Evolutionary conservation across 92 coral and sea anemone genomes (phyloP).

Genomic region (Parazoanthus darwini): DNA sequence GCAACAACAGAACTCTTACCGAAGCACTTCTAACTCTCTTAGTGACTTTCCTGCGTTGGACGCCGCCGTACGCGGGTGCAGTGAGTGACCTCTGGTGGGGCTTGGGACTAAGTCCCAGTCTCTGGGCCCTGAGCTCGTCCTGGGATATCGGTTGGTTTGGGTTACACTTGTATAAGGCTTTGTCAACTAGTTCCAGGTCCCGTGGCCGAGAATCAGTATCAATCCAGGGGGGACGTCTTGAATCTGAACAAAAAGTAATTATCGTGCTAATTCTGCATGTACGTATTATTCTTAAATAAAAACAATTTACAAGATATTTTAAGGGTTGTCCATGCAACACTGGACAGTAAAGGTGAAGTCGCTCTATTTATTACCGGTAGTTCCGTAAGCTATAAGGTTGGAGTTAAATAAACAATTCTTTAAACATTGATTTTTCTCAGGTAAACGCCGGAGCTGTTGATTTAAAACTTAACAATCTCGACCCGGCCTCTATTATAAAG

Average conservation of each 20-base stretch:
- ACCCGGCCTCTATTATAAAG: no score
- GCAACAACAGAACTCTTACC: conserved; percentile 26
- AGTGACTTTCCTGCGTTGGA: conserved; percentile 13
- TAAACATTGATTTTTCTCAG: no score
- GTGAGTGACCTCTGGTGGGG: conserved; percentile 77
- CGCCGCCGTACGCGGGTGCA: conserved; percentile 67
- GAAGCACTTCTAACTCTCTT: conserved; percentile 56
- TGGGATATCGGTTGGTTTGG: conserved; percentile 69
- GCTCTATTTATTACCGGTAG: no score
- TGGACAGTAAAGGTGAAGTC: no score
- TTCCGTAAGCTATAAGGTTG: no score
- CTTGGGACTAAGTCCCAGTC: conserved; percentile 77
- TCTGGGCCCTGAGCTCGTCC: conserved; percentile 61
- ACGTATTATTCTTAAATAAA: background rate
- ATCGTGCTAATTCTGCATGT: background rate
- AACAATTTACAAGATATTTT: no score
- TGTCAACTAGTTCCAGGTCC: conserved; percentile 85
- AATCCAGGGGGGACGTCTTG: conserved; percentile 92
- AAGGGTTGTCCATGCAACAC: no score
- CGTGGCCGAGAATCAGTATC: conserved; percentile 76
- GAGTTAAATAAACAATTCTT: no score
- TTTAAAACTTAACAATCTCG: no score
- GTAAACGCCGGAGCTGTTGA: no score
- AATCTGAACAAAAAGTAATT: conserved; percentile 50
- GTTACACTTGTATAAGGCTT: conserved; percentile 67